Conservation (phyloP, 92 coral and sea anemone species). For the Heteractis magnifica region DNA sequence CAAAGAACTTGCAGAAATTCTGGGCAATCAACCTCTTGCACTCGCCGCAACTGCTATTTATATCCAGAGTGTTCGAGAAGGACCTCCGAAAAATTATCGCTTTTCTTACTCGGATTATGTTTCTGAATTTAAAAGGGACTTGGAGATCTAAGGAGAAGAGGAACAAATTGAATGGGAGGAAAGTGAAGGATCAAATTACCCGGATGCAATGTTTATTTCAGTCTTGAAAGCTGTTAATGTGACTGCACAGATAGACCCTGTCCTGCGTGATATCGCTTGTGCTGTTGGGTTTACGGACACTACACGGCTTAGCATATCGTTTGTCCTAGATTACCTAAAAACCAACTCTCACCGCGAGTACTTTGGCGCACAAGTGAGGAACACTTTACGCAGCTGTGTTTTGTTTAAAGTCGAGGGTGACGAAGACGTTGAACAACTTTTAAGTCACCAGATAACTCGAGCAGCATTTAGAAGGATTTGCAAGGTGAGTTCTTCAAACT, state of each 20-base stretch:
- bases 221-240: constrained; percentile 62
- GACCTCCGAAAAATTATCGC: constrained; percentile 55
- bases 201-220: constrained; percentile 58
- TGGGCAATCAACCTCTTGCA: constrained; percentile 74
- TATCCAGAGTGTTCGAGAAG: constrained; percentile 65
- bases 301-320: constrained; percentile 53
- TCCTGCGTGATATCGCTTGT: constrained; percentile 62
- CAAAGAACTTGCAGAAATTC: constrained; percentile 39
- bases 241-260: constrained; percentile 59
- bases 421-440: constrained; percentile 41
- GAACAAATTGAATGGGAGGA: constrained; percentile 64
- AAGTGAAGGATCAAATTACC: constrained; percentile 58
- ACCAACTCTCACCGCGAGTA: constrained; percentile 44
- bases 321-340: constrained; percentile 46
- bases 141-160: constrained; percentile 43
- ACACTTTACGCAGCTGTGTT: constrained; percentile 53
- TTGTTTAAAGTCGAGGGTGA: constrained; percentile 56
- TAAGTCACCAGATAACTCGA: constrained; percentile 73
- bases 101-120: constrained; percentile 60
- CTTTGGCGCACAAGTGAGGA: constrained; percentile 56
- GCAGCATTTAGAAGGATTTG: constrained; percentile 69
- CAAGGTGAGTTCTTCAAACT: constrained; percentile 54
- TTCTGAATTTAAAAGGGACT: constrained; percentile 62
- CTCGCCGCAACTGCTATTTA: constrained; percentile 72
- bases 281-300: constrained; percentile 61